A percentile compares a stretch with the other conserved stretches of the same genome.
Evolutionary conservation across 2,113 vertebrate genomes (phyloP).

Genomic region (Lagopus leucura): DNA sequence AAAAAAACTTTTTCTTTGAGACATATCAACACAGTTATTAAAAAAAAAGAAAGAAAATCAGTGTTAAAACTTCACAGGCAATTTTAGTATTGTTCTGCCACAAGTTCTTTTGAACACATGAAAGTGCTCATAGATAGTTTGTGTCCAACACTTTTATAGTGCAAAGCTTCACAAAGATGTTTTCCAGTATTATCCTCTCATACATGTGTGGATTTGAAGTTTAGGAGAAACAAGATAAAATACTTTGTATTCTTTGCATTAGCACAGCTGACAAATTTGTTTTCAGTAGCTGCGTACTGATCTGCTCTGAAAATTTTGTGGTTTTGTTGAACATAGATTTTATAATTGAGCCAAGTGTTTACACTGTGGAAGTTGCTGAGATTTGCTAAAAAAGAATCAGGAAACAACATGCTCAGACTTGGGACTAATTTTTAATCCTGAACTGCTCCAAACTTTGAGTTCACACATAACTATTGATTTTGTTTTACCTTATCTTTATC

Average conservation of each 20-base stretch:
- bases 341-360: neutral
- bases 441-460: neutral
- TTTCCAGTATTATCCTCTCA: neutral
- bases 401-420: neutral
- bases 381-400: neutral
- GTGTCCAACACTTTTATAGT: neutral
- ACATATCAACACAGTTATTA: fast-evolving
- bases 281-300: neutral
- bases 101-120: neutral
- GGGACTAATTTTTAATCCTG: neutral
- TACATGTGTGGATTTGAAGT: neutral
- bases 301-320: neutral
- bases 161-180: neutral
- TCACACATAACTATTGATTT: neutral
- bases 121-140: neutral
- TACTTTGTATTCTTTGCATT: neutral
- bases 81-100: neutral
- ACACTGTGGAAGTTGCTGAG: neutral
- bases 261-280: neutral
- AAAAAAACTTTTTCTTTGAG: neutral
- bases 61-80: neutral
- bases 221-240: neutral
- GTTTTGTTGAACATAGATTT: neutral
- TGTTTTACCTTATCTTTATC: neutral
- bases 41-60: neutral